phyloP scores from a whole-genome alignment of 2,113 vertebrate species.

The Recurvirostra avosetta region DNA sequence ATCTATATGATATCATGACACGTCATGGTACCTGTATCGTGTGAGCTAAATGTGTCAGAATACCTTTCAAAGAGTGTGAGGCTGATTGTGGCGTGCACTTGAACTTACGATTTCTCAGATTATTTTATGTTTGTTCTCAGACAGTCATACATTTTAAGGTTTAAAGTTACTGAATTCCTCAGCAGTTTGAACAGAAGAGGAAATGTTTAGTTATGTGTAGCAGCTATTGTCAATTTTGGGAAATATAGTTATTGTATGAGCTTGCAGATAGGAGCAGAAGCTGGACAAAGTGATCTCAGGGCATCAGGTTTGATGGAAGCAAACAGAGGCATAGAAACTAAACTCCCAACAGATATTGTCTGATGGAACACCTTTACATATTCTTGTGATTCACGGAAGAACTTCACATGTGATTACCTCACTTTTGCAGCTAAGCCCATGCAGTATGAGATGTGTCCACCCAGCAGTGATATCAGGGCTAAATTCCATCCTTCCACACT shows the following conservation, averaged over 20 bases:
- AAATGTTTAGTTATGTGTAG: not conserved
- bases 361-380: not conserved
- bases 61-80: not conserved
- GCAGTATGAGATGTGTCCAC: not conserved
- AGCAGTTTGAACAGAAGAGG: not conserved
- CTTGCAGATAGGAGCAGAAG: not conserved
- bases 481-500: not conserved
- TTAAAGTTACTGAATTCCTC: not conserved
- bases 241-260: not conserved
- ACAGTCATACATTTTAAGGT: not conserved
- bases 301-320: not conserved
- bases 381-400: not conserved
- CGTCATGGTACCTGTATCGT: rapidly evolving
- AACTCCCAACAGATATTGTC: not conserved
- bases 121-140: not conserved
- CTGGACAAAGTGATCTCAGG: not conserved
- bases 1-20: not conserved
- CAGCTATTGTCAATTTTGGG: not conserved
- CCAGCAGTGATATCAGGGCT: not conserved
- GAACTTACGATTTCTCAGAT: not conserved
- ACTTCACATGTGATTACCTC: not conserved
- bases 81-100: not conserved
- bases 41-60: not conserved
- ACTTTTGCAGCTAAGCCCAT: not conserved
- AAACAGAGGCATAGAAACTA: not conserved